Conservation (phyloP, 2,113 vertebrate species). For the Actenoides lindsayi region DNA sequence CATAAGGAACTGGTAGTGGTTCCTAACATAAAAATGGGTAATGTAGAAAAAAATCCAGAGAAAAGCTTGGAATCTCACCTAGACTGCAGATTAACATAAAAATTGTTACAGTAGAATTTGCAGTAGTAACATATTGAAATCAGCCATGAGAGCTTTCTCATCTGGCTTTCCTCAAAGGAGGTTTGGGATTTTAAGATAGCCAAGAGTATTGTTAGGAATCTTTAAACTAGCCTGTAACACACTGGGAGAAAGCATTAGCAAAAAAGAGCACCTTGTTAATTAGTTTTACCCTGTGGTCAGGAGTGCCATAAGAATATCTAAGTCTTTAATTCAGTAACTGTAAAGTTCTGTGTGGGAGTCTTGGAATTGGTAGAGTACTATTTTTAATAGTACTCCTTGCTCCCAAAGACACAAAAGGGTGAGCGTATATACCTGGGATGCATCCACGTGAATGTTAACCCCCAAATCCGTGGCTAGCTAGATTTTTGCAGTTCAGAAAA, state of each 20-base stretch:
- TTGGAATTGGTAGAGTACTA: neutral
- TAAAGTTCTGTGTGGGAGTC: neutral
- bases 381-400: neutral
- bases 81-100: neutral
- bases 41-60: neutral
- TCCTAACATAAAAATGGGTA: neutral
- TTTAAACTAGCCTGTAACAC: neutral
- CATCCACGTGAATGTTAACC: neutral
- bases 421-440: neutral
- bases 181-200: neutral
- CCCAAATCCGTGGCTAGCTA: neutral
- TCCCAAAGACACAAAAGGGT: neutral
- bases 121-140: neutral
- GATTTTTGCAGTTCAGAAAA: neutral
- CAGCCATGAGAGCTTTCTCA: neutral
- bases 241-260: neutral
- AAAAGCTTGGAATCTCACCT: neutral
- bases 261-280: neutral
- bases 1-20: neutral
- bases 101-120: neutral
- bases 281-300: neutral
- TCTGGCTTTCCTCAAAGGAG: neutral
- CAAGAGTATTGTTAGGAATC: neutral
- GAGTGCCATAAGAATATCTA: neutral
- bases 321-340: neutral